A percentile compares a stretch with the other conserved stretches of the same genome.
These are phyloP conservation scores for Hippocampus comes DNA, from an alignment of 2,113 vertebrate genomes.

Conservation along the genomic window DNA sequence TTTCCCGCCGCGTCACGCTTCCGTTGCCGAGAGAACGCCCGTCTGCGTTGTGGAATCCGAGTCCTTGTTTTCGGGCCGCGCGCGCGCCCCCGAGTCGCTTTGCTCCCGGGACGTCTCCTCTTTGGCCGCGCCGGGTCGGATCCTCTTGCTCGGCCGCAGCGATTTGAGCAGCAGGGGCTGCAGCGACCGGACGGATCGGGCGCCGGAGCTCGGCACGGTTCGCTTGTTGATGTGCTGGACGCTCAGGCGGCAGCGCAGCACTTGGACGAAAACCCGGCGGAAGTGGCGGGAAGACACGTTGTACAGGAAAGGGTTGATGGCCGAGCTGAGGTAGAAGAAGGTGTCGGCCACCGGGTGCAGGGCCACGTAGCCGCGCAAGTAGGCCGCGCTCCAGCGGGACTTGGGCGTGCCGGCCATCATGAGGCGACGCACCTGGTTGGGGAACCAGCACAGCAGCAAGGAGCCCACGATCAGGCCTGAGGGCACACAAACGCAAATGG, in stretches of 20 bases:
- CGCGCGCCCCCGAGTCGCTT: slow-evolving; percentile 35
- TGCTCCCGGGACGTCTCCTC: not conserved
- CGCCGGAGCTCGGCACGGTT: slow-evolving; percentile 28
- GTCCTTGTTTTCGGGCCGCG: slow-evolving; percentile 13
- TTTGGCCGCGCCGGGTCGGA: not conserved
- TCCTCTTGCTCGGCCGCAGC: slow-evolving; percentile 21
- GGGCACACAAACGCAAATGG: not conserved
- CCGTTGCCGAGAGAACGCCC: slow-evolving; percentile 30
- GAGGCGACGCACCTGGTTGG: slow-evolving; percentile 86
- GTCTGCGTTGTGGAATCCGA: not conserved
- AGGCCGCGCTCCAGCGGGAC: slow-evolving; percentile 75
- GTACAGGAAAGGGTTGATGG: slow-evolving; percentile 92
- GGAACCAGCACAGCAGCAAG: slow-evolving; percentile 87
- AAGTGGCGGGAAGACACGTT: slow-evolving; percentile 91
- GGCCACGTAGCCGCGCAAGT: slow-evolving; percentile 77
- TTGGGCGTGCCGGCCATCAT: slow-evolving; percentile 86
- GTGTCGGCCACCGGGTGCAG: slow-evolving; percentile 82
- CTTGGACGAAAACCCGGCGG: slow-evolving; percentile 82
- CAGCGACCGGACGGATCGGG: slow-evolving; percentile 54
- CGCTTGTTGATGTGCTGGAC: slow-evolving; percentile 80
- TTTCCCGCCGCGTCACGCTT: slow-evolving; percentile 31
- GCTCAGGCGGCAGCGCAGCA: slow-evolving; percentile 79
- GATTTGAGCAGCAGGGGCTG: slow-evolving; percentile 55
- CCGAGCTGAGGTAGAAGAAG: slow-evolving; percentile 96
- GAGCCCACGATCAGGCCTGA: slow-evolving; percentile 85